These are phyloP conservation scores for Perccottus glenii DNA, from an alignment of 2,113 vertebrate genomes.

Conservation along the genomic window DNA sequence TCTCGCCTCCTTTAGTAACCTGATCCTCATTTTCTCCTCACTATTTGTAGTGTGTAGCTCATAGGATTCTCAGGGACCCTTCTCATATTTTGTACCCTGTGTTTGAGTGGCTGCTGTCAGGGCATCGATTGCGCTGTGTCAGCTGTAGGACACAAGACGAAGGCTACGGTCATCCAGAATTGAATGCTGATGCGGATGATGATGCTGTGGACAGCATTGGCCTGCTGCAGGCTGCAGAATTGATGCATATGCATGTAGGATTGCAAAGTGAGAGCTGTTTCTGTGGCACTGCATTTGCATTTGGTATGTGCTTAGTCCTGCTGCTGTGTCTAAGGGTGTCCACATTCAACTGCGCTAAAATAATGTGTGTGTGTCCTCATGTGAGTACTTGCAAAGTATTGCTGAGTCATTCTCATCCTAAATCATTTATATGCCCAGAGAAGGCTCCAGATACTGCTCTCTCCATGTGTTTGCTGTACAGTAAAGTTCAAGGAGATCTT, in stretches of 20 bases:
- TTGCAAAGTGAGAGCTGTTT: neutral
- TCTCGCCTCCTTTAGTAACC: no score
- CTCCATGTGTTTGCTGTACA: conserved; percentile 1
- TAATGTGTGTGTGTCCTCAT: neutral
- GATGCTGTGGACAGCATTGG: no score
- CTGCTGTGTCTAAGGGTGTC: neutral
- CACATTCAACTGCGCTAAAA: conserved; percentile 3
- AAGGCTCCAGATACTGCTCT: conserved; percentile 2
- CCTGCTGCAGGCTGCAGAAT: conserved; percentile 8
- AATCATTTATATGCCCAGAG: conserved; percentile 41
- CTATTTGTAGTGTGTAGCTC: no score
- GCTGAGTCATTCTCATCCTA: conserved; percentile 57
- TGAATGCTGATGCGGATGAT: no score
- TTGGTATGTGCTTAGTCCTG: neutral
- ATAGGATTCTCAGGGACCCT: no score
- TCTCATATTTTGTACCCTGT: no score
- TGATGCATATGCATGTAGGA: conserved; percentile 27
- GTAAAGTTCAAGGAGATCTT: neutral
- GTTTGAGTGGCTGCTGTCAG: no score
- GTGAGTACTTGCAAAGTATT: conserved; percentile 20
- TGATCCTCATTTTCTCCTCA: no score
- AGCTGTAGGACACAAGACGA: no score
- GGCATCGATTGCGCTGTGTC: no score
- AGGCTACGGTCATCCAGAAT: no score
- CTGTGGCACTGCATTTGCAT: conserved; percentile 20